Conservation (phyloP, 2,888 invertebrate species). For the Empis stercorea region DNA sequence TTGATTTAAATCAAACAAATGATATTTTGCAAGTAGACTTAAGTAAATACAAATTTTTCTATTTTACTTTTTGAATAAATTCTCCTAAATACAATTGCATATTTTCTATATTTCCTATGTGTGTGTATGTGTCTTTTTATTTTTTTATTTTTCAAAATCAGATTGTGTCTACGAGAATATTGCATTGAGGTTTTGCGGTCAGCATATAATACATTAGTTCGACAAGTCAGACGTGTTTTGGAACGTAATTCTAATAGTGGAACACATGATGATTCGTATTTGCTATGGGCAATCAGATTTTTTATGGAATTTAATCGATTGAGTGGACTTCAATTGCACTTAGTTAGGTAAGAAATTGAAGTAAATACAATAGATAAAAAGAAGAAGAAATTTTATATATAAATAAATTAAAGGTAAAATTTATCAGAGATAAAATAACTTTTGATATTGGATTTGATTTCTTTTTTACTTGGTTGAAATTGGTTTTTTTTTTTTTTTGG, state of each 20-base stretch:
- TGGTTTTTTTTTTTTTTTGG: conserved; percentile 1
- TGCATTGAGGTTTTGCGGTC: conserved; percentile 85
- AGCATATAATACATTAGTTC: conserved; percentile 88
- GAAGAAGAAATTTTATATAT: background rate
- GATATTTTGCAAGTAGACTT: too few relatives aligned
- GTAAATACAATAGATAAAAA: too few relatives aligned
- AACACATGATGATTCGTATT: conserved; percentile 85
- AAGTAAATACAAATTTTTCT: background rate
- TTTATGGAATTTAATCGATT: conserved; percentile 95
- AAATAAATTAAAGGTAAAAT: too few relatives aligned
- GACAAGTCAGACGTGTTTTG: conserved; percentile 65
- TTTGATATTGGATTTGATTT: too few relatives aligned
- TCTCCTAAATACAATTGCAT: too few relatives aligned
- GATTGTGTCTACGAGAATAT: conserved; percentile 86
- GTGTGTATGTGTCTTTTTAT: too few relatives aligned
- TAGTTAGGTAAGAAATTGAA: conserved; percentile 57
- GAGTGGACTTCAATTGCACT: conserved; percentile 73
- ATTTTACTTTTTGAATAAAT: background rate
- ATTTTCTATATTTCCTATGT: background rate
- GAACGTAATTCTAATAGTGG: conserved; percentile 51
- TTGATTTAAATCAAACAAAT: background rate
- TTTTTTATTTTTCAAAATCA: conserved; percentile 32
- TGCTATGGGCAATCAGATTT: conserved; percentile 86
- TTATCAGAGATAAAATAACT: too few relatives aligned
- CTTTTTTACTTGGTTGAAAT: background rate